Conservation (phyloP, 2,888 invertebrate genomes). For the Xylota sylvarum region DNA sequence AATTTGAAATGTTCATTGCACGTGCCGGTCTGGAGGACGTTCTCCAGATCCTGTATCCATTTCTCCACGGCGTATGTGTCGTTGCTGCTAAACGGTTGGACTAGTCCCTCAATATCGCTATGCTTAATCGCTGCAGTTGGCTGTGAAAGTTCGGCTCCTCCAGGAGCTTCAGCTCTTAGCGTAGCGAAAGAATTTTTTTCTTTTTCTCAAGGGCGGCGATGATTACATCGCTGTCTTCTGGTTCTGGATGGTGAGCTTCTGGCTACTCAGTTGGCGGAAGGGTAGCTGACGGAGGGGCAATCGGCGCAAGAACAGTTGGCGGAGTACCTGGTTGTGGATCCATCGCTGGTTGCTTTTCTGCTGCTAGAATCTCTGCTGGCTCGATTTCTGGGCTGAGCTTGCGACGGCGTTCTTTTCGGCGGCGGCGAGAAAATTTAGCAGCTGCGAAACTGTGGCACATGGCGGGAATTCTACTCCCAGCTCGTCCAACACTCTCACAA, state of each 20-base stretch:
- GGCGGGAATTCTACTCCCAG: background rate
- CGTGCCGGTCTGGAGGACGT: background rate
- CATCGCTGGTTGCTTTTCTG: background rate
- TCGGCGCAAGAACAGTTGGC: background rate
- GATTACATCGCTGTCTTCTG: background rate
- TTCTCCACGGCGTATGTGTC: background rate
- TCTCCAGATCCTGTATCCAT: background rate
- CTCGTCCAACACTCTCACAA: background rate
- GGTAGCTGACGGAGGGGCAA: too few species aligned
- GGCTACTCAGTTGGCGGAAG: background rate
- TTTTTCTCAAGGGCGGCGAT: background rate
- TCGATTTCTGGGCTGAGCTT: background rate
- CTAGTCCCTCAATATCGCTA: slow-evolving; percentile 11
- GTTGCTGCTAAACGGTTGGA: background rate
- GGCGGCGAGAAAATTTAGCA: background rate
- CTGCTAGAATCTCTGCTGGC: background rate
- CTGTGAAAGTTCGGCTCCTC: slow-evolving; percentile 1
- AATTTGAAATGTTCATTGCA: background rate
- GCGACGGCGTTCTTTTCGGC: too few species aligned
- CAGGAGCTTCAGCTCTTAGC: background rate
- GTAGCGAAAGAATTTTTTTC: background rate
- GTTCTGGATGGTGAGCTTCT: background rate
- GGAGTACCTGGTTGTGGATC: background rate
- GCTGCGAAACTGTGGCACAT: background rate
- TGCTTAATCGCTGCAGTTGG: background rate